Conservation (phyloP, 2,888 invertebrate genomes). For the Molanna angustata region DNA sequence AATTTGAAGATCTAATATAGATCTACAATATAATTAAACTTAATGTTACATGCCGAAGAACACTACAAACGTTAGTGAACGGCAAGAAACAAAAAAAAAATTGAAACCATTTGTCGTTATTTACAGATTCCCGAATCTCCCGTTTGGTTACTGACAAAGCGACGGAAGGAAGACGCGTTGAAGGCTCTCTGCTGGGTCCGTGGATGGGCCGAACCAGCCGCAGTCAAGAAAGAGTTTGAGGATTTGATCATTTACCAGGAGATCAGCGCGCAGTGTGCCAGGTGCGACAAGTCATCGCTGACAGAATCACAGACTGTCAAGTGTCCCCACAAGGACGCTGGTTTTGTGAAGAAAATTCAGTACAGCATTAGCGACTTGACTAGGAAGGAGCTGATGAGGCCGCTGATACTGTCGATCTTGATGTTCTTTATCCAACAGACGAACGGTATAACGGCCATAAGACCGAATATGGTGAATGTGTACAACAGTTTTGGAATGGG, state of each 20-base stretch:
- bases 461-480: constrained; percentile 56
- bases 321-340: constrained; percentile 38
- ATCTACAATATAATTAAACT: no score
- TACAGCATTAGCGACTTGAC: constrained; percentile 41
- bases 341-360: constrained; percentile 39
- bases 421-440: constrained; percentile 55
- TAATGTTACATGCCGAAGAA: no score
- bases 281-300: constrained; percentile 12
- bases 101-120: no score
- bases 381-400: constrained; percentile 53
- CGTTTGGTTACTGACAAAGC: constrained; percentile 58
- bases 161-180: constrained; percentile 53
- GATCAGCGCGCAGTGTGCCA: constrained; percentile 34
- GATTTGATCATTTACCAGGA: constrained; percentile 49
- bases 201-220: constrained; percentile 53
- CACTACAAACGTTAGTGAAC: no score
- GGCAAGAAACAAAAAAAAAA: no score
- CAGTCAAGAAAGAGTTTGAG: constrained; percentile 53
- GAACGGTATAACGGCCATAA: constrained; percentile 50
- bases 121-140: constrained; percentile 59
- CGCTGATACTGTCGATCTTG: constrained; percentile 51
- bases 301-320: constrained; percentile 34
- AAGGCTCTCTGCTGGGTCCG: constrained; percentile 55
- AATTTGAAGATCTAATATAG: no score
- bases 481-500: constrained; percentile 43